Base-by-base conservation (phyloP, 2,797 vertebrate genomes). In the Phylloscopus collybita region DNA sequence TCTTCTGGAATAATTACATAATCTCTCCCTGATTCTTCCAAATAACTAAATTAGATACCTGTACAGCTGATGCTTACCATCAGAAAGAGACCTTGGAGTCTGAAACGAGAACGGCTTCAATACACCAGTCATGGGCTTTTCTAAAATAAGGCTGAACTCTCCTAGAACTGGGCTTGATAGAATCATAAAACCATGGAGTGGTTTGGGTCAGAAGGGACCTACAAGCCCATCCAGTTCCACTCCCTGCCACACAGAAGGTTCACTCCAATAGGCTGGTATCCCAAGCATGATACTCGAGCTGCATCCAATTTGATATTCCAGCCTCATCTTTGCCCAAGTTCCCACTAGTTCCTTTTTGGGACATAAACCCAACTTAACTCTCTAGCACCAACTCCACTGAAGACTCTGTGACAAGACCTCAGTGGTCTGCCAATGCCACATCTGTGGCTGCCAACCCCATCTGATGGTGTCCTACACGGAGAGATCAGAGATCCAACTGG, bases 341-440 rank as follows among this genome's bases (percentile, higher is more conserved):
- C n/a, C 40, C 29, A 80, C 4, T 34, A 7, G 38, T 3, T 70
- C 22, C n/a, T 47, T 34, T 34, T 15, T 5, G 27, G 27, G 56
- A 36, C n/a, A 30, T 17, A 47, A 69, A 85, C 1, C 22, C 47
- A 51, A 20, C 18, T 15, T 8, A 26, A 62, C 18, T 47, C 27
- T 49, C 36, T 7, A 14, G 45, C 1, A 3, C 49, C 49, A 62
- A 1, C 12, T 10, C 7, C 25, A 7, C 11, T 12, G 14, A 30
- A 40, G 64, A 10, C 21, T 5, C 30, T 1, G 9, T 12, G 42
- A 64, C 36, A 60, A 79, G 47, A 69, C 49, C 49, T 74, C 40
- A 11, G 29, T 0, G 61, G 47, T 34, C 38, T 30, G 29, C 64
- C 67, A 44, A 13, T 1, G 0, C 8, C 8, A 6, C 0, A 1